Evolutionary conservation across 2,888 invertebrate genomes (phyloP), one percentile per base, ranked within the genome.

Genomic region (Harmothoe impar): DNA sequence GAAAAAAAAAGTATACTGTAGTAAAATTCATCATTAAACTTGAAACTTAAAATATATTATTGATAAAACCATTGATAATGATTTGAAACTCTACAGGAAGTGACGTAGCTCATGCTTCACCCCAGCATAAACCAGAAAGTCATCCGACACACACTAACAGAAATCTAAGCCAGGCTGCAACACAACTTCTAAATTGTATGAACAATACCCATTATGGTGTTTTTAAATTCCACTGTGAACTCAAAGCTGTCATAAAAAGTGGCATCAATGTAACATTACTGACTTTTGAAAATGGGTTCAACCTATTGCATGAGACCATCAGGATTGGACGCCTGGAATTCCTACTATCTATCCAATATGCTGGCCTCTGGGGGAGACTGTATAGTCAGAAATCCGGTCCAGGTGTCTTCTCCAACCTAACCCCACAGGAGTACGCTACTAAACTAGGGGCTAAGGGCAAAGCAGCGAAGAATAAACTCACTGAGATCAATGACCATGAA

Each of bases 271-370:
- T 72, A 0, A 29, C 72, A 29, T 72, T 29, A 29, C 3, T 72
- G 15, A 29, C 31, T 15, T 72, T 72, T 72, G 29, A 29, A 29
- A 72, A 72, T 72, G 72, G 72, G 3, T 35, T 84, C n/a, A 84
- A 23, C 23, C 51, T 84, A 0, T 10, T 84, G 84, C 84, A 84
- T 25, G 84, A 84, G 20, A 31, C 33, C n/a, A 84, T 84, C 84
- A 33, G 7, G 15, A 3, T n/a, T 20, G 84, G 29, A 1, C 17
- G 23, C 5, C 5, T n/a, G 43, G 84, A 84, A 0, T 84, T n/a
- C 3, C 51, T 84, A 23, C 10, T 33, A 23, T 43, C 5, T n/a
- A 84, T 84, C 23, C 15, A 84, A n/a, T 43, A 84, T 84, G 35
- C 51, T 35, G 84, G 84, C 0, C 12, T 51, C 3, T 84, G 84